phyloP scores from a whole-genome alignment of 2,888 invertebrate species.

The Melitaea athalia region DNA sequence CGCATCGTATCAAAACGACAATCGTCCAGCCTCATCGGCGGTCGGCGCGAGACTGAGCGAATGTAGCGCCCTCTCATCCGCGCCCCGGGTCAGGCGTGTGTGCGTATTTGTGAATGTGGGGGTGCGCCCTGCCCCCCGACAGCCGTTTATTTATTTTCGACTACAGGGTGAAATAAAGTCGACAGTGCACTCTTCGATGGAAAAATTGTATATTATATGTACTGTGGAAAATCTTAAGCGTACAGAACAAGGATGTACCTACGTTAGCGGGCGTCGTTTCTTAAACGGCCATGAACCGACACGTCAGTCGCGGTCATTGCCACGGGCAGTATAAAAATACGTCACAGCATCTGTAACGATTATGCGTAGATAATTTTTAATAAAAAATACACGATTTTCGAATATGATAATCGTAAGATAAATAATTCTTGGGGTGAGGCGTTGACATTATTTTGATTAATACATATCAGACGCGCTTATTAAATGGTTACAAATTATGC shows the following conservation, averaged over 20 bases:
- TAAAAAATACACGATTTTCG: constrained; percentile 20
- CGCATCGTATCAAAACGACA: constrained; percentile 64
- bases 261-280: constrained; percentile 51
- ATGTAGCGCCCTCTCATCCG: constrained; percentile 69
- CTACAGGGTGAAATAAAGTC: constrained; percentile 57
- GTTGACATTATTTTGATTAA: constrained; percentile 21
- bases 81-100: constrained; percentile 60
- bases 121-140: constrained; percentile 60
- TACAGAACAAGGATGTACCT: constrained; percentile 38
- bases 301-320: constrained; percentile 71
- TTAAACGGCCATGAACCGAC: constrained; percentile 77
- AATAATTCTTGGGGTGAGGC: constrained; percentile 17
- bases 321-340: constrained; percentile 76
- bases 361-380: constrained; percentile 34
- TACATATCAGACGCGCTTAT: neutral
- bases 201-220: constrained; percentile 37
- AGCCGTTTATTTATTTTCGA: constrained; percentile 70
- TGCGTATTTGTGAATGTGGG: constrained; percentile 56
- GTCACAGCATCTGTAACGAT: constrained; percentile 58
- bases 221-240: constrained; percentile 35
- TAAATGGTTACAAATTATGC: neutral
- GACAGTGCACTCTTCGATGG: constrained; percentile 50
- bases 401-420: constrained; percentile 23
- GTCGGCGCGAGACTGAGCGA: constrained; percentile 82
- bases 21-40: constrained; percentile 64